A percentile compares a stretch with the other conserved stretches of the same genome.
Evolutionary conservation across 2,113 vertebrate species (phyloP).

Genomic region (Catagonus wagneri): DNA sequence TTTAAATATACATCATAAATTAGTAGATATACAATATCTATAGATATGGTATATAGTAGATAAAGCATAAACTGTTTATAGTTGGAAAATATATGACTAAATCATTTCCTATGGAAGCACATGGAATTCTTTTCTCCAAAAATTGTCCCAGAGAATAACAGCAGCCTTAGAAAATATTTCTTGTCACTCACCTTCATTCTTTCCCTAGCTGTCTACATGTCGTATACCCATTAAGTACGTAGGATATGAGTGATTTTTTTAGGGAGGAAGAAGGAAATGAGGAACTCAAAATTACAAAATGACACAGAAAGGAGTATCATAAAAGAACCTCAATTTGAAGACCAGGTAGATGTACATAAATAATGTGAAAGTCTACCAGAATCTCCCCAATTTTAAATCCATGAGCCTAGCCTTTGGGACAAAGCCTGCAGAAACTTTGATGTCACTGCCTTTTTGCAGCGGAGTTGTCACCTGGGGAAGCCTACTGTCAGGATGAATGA

Average conservation of each 20-base stretch:
- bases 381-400: constrained; percentile 35
- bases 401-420: constrained; percentile 43
- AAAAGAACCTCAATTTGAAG: constrained; percentile 66
- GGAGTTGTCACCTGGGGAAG: constrained; percentile 54
- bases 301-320: constrained; percentile 41
- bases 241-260: background rate
- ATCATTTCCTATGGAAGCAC: background rate
- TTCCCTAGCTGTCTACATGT: background rate
- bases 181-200: background rate
- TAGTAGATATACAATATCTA: too few relatives aligned
- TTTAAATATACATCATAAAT: too few relatives aligned
- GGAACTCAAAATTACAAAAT: constrained; percentile 58
- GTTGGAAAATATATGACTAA: background rate
- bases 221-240: background rate
- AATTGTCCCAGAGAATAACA: background rate
- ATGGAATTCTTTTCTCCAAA: background rate
- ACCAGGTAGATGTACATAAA: constrained; percentile 50
- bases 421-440: constrained; percentile 50
- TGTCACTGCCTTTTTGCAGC: constrained; percentile 43
- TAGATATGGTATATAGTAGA: too few relatives aligned
- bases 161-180: background rate
- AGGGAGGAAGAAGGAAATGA: background rate
- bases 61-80: too few relatives aligned
- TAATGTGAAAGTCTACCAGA: constrained; percentile 5
- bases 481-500: constrained; percentile 73